Percentiles rank a stretch among this genome's conserved stretches.
Conservation (phyloP, 1,140 invertebrate species). For the Meloidogyne hapla region DNA sequence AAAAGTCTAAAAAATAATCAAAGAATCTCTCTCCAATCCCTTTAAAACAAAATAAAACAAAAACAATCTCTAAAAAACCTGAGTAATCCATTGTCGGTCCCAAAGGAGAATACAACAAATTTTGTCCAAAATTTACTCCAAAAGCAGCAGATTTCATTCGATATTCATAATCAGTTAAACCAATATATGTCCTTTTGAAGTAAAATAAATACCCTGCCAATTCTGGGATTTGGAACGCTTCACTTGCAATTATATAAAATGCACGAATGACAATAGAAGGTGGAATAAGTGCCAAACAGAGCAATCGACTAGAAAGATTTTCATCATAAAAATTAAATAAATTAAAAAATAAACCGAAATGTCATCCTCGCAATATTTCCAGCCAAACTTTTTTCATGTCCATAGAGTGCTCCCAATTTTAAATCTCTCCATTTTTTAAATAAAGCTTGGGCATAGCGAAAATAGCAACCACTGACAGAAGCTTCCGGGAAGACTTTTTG, state of each 20-base stretch:
- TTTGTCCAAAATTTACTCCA: not conserved
- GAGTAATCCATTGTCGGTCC: not conserved
- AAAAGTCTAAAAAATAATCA: no score
- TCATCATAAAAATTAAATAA: not conserved
- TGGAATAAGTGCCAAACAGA: slow-evolving; percentile 7
- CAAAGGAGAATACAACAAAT: not conserved
- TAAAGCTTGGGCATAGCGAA: not conserved
- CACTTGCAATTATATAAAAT: not conserved
- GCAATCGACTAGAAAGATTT: not conserved
- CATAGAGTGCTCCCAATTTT: not conserved
- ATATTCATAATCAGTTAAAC: not conserved
- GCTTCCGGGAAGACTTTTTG: not conserved
- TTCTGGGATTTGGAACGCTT: not conserved
- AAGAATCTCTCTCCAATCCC: no score
- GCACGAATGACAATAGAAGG: not conserved
- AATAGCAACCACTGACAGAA: not conserved
- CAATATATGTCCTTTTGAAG: not conserved
- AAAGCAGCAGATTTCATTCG: not conserved
- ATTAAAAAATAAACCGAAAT: not conserved
- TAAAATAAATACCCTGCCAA: not conserved
- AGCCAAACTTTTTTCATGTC: slow-evolving; percentile 2
- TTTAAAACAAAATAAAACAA: no score
- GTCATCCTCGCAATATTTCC: not conserved
- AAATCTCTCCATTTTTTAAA: slow-evolving; percentile 1
- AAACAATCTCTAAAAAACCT: not conserved